Evolutionary conservation across 1,140 invertebrate species (phyloP), one percentile per base, ranked within the genome.

Genomic region (Brachionus calyciflorus): DNA sequence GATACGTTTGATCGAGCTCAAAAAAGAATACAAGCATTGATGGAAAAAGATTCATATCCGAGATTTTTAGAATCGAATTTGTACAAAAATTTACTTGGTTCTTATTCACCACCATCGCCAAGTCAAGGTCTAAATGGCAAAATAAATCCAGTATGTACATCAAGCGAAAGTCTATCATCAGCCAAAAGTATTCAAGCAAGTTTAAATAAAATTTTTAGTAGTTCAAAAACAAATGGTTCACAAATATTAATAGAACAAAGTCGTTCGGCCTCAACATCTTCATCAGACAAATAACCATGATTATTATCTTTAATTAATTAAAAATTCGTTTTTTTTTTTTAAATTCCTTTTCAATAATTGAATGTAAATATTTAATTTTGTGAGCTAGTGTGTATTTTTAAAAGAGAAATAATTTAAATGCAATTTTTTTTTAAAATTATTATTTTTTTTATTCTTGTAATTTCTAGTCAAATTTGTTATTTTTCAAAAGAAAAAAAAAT

Each of bases 21-120:
- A 80, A 83, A 85, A 77, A 81, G 87, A 51, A 85, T 89, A 46
- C 87, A 88, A 80, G 84, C 84, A 1, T 80, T 89, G 28, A 86
- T 89, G 84, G 88, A 89, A 80, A 86, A 87, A 41, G 88, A 89
- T 78, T 87, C 87, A 7, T 89, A 89, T 78, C 81, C 86, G 10
- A 81, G 88, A 26, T 89, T 89, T 80, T 81, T 89, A 7, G 84
- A 87, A 77, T 88, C 87, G 24, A 85, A 87, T 51, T 80, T 87
- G 12, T 88, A 87, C 79, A 79, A 82, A 69, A 85, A 87, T 77
- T 83, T 87, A 2, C 63, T 85, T 3, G 82, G 85, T 78, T 82
- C 44, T 2, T 40, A 73, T 24, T 44, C 37, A 4, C 60, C 60
- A 12, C 40, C 60, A 21, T n/a, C n/a, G n/a, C n/a, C n/a, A n/a